These are phyloP conservation scores for Urocitellus parryii DNA, from an alignment of 2,113 vertebrate genomes.

Conservation along the genomic window DNA sequence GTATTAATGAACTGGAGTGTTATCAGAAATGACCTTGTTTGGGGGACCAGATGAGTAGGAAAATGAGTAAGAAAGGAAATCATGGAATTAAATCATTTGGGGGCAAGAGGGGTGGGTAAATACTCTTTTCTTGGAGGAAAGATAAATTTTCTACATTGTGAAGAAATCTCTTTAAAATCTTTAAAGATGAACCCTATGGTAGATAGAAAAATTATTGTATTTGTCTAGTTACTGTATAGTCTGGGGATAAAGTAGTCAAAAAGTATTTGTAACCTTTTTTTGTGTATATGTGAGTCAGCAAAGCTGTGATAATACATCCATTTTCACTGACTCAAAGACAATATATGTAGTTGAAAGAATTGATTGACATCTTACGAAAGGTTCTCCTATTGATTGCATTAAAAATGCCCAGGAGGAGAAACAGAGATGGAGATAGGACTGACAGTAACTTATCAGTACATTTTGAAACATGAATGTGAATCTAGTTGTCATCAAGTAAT, in stretches of 20 bases:
- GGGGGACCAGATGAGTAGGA: not conserved
- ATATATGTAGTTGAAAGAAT: conserved; percentile 29
- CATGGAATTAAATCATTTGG: not conserved
- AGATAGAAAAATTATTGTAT: not conserved
- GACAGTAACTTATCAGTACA: not conserved
- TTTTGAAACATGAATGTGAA: conserved; percentile 34
- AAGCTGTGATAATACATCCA: not conserved
- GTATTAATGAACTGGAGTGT: not conserved
- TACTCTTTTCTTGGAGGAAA: not conserved
- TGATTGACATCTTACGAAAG: not conserved
- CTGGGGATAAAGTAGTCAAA: not conserved
- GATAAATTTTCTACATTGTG: not conserved
- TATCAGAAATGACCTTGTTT: not conserved
- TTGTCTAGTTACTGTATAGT: not conserved
- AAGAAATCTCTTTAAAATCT: no score
- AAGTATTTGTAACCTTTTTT: not conserved
- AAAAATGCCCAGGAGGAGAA: not conserved
- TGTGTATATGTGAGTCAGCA: not conserved
- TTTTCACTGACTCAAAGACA: not conserved
- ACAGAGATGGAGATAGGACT: not conserved
- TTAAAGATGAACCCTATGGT: no score
- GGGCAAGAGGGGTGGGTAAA: not conserved
- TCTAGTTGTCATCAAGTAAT: not conserved
- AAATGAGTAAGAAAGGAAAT: not conserved
- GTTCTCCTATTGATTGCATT: not conserved